Evolutionary conservation across 2,888 invertebrate species (phyloP).

Genomic region (Tenthredo scrophulariae): DNA sequence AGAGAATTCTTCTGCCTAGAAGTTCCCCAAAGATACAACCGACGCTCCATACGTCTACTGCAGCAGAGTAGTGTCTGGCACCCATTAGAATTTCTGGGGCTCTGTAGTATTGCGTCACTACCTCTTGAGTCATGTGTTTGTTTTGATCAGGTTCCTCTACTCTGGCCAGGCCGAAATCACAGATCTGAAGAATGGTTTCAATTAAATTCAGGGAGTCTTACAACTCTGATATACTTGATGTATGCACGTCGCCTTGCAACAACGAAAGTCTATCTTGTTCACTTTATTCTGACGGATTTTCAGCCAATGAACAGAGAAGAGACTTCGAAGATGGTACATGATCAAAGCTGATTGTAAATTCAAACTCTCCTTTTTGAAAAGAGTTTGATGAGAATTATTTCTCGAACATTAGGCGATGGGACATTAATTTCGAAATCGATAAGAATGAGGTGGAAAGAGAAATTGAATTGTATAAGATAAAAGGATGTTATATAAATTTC

Average conservation of each 20-base stretch:
- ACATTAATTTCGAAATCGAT: neutral
- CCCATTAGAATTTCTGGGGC: conserved; percentile 99
- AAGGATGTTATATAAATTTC: neutral
- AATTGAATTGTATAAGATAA: neutral
- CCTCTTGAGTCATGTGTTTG: conserved; percentile 99
- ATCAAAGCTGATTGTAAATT: too few relatives aligned
- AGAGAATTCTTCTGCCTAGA: conserved; percentile 95
- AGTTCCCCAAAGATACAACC: conserved; percentile 99
- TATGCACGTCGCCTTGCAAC: neutral
- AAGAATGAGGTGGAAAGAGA: neutral
- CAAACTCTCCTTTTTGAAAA: too few relatives aligned
- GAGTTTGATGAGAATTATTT: too few relatives aligned
- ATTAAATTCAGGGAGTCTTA: neutral
- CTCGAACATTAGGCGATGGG: neutral
- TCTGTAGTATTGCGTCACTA: conserved; percentile 99
- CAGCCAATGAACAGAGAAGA: neutral
- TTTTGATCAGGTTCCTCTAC: conserved; percentile 97
- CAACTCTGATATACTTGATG: neutral
- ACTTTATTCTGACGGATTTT: neutral
- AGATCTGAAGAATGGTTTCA: conserved; percentile 84
- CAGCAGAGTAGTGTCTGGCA: conserved; percentile 96
- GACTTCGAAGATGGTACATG: too few relatives aligned
- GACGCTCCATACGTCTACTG: conserved; percentile 99
- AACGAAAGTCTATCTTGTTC: neutral
- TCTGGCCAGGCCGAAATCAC: conserved; percentile 99